These are phyloP conservation scores for Hydriomena furcata DNA, from an alignment of 2,888 invertebrate genomes.

Conservation along the genomic window DNA sequence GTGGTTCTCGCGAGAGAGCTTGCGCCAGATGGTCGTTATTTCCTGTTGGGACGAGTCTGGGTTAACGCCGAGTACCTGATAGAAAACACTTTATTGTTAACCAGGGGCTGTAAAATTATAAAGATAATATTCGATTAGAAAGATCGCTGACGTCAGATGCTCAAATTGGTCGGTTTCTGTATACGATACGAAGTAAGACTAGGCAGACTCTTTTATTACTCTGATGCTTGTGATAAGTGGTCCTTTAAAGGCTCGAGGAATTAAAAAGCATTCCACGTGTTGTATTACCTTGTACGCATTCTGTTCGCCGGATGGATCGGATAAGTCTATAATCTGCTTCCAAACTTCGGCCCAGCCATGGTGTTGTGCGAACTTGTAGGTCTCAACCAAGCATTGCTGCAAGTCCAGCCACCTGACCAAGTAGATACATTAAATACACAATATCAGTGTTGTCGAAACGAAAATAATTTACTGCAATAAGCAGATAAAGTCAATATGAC, in stretches of 20 bases:
- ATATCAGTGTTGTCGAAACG: no score
- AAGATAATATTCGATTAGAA: no score
- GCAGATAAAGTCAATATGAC: not conserved
- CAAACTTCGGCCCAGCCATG: constrained; percentile 95
- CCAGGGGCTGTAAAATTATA: not conserved
- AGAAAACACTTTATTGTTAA: not conserved
- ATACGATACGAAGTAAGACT: no score
- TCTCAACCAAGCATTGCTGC: constrained; percentile 87
- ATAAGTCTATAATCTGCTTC: constrained; percentile 92
- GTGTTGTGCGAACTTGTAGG: constrained; percentile 90
- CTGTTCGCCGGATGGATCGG: constrained; percentile 95
- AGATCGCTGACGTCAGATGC: no score
- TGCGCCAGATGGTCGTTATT: constrained; percentile 92
- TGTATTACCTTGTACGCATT: constrained; percentile 93
- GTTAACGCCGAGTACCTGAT: constrained; percentile 88
- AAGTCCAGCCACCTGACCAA: constrained; percentile 94
- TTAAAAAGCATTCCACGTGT: no score
- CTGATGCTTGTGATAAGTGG: no score
- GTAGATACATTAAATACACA: no score
- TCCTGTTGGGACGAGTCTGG: constrained; percentile 93
- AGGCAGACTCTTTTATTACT: no score
- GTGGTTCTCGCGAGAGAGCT: constrained; percentile 93
- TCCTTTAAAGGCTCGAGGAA: no score
- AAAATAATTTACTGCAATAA: no score
- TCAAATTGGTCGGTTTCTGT: no score